Evolutionary conservation across 2,113 vertebrate genomes (phyloP), one percentile per base, ranked within the genome.

Genomic region (Ellobius talpinus): DNA sequence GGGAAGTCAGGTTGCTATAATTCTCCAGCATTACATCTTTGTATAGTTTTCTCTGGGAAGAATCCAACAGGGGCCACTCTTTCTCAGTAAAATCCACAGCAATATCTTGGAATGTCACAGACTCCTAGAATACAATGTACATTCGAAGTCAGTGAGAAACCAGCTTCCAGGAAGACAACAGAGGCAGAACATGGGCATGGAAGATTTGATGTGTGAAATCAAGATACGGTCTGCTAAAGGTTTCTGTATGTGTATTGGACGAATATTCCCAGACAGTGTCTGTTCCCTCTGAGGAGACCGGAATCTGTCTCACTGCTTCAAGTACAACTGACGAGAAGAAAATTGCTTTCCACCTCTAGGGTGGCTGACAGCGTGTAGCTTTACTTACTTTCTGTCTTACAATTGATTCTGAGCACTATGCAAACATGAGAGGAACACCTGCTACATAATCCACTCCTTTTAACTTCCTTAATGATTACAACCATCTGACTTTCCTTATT

Each of bases 11-110:
- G 91, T 97, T 97, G 70, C 89, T 97, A 2, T 98, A 98, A 93
- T 97, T 98, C 93, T 98, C 97, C 76, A 98, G 31, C 97, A 98
- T 98, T 77, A 98, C 97, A 58, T 98, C 97, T 63, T 96, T 97
- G 74, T 98, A 97, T 7, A 98, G 87, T 61, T 97, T 97, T 61
- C 97, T 95, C 90, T 98, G 97, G 39, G 97, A 97, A 50, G 96
- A 97, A 89, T 97, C 97, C 91, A 98, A 87, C 68, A 97, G 61
- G 33, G 96, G 97, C 97, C 97, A 98, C 29, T 98, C 97, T 93
- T 97, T 98, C 74, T 98, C 97, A 42, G 96, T 98, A 1, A 98
- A 98, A 93, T 98, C 97, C 93, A 98, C 97, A 24, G 97, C 97
- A 21, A 98, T 76, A 52, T 98, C 97, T 86, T 98, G 97, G 92